These are phyloP conservation scores for Penaeus monodon DNA, from an alignment of 2,888 invertebrate species.

Conservation along the genomic window DNA sequence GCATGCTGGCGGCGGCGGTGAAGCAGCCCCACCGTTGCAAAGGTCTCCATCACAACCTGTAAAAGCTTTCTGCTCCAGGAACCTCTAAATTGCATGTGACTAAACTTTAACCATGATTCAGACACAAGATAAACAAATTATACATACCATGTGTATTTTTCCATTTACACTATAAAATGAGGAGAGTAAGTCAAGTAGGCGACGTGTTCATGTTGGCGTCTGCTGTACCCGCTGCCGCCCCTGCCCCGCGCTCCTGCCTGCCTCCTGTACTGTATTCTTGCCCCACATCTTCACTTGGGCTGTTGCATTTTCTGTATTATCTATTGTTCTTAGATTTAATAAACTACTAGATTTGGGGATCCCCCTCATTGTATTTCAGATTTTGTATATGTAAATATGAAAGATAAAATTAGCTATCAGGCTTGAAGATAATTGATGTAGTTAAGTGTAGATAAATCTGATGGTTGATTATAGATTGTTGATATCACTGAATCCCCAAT, in stretches of 20 bases:
- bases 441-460: constrained; percentile 22
- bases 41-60: neutral
- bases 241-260: constrained; percentile 30
- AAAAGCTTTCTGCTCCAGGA: too few species aligned
- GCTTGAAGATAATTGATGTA: constrained; percentile 19
- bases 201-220: neutral
- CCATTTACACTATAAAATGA: neutral
- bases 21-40: neutral
- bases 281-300: constrained; percentile 45
- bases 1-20: constrained; percentile 6
- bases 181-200: neutral
- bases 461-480: constrained; percentile 28
- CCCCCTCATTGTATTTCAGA: constrained; percentile 19
- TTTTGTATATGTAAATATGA: constrained; percentile 17
- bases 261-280: constrained; percentile 1
- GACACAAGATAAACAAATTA: too few species aligned
- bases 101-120: too few species aligned
- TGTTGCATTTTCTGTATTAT: constrained; percentile 26
- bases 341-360: constrained; percentile 3
- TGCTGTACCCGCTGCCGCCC: constrained; percentile 10
- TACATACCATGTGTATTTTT: too few species aligned
- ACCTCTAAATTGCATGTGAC: too few species aligned
- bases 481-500: constrained; percentile 24
- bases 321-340: constrained; percentile 20
- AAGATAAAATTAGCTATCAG: constrained; percentile 1